Conservation (phyloP, 2,113 vertebrate species). For the Datnioides undecimradiatus region DNA sequence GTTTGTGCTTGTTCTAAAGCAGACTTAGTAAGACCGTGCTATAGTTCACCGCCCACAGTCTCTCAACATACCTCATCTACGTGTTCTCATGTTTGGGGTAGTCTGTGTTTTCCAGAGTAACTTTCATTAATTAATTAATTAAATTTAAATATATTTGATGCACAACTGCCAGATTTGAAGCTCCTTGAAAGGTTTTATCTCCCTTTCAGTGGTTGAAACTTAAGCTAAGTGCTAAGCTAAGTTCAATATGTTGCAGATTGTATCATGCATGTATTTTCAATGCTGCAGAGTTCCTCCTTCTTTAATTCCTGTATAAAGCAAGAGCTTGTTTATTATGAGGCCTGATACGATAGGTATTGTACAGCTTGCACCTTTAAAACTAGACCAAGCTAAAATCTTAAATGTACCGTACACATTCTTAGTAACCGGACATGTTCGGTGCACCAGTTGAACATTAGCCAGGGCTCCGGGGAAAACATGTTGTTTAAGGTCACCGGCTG, state of each 20-base stretch:
- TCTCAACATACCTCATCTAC: neutral
- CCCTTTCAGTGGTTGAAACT: neutral
- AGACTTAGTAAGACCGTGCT: neutral
- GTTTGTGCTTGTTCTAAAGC: neutral
- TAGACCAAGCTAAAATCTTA: too few relatives aligned
- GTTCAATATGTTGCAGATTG: too few relatives aligned
- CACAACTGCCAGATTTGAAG: neutral
- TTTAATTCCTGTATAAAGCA: neutral
- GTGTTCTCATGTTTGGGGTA: neutral
- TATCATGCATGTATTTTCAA: too few relatives aligned
- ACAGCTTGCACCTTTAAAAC: neutral
- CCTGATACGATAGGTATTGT: neutral
- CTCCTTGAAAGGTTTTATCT: neutral
- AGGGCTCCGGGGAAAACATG: neutral
- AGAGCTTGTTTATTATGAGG: too few relatives aligned
- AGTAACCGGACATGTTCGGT: too few relatives aligned
- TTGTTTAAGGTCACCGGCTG: neutral
- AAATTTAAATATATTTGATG: too few relatives aligned
- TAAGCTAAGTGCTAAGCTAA: too few relatives aligned
- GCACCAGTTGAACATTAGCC: conserved; percentile 20
- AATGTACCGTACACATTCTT: neutral
- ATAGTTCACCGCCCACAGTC: neutral
- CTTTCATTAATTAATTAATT: too few relatives aligned
- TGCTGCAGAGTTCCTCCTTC: neutral
- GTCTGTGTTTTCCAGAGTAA: neutral